Evolutionary conservation across 92 coral and sea anemone species (phyloP), one percentile per base, ranked within the genome.

Genomic region (Phenganax subtilis): DNA sequence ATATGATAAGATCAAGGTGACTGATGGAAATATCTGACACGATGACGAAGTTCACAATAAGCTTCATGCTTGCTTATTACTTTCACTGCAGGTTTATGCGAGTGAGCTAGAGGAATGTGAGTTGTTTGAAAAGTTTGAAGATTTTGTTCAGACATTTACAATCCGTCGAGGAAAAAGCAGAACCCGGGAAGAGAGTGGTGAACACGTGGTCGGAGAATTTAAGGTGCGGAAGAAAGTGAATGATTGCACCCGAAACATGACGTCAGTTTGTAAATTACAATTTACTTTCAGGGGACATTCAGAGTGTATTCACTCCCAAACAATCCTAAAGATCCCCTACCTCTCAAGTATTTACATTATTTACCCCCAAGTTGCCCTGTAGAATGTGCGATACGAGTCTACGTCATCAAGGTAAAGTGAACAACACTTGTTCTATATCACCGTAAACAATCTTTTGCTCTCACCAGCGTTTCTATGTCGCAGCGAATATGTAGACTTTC

Each of bases 311-410:
- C 99, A 12, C 86, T 96, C 10, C 99, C 99, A 7, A 90, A 93
- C 51, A 97, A 96, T 75, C 99, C 99, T 0, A 96, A 87, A 12
- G 87, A 86, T 52, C 93, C 99, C 8, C 54, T 92, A 25, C 99
- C 99, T 12, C 99, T 96, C 9, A 87, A 92, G 77, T 87, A 87
- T 76, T 86, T 96, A 57, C 89, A 89, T 31, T 89, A 92, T 82
- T 84, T 96, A 54, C 99, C 99, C 65, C 97, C 97, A n/a, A 96
- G 96, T 81, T 89, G 89, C 31, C 99, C 99, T 9, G 96, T 92
- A 52, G 99, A 96, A 55, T 96, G 99, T 63, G 75, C 74, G 80
- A 76, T 96, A 52, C 87, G 99, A 54, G 82, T 96, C 31, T 96
- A 96, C 80, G 89, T 96, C 31, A 85, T 96, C 73, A 87, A 92